Conservation (phyloP, 2,888 invertebrate genomes). For the Thera obeliscata region DNA sequence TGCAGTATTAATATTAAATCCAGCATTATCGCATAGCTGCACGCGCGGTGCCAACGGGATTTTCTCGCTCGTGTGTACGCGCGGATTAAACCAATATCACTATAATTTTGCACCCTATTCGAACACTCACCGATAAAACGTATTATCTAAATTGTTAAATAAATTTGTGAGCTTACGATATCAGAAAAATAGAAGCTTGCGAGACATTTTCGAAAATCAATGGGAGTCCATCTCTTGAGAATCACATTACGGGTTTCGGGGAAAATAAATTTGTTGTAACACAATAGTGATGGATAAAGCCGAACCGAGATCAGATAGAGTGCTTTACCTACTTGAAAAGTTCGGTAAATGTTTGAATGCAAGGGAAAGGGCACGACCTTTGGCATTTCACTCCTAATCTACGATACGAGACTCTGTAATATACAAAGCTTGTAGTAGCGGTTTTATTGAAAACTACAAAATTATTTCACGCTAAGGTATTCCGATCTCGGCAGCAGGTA, state of each 20-base stretch:
- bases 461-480: too few species aligned
- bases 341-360: conserved; percentile 51
- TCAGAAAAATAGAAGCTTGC: not conserved
- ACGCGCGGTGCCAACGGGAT: conserved; percentile 13
- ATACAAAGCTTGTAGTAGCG: conserved; percentile 40
- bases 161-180: conserved; percentile 26
- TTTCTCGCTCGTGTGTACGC: conserved; percentile 12
- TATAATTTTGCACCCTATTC: conserved; percentile 23
- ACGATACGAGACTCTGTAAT: conserved; percentile 34
- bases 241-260: conserved; percentile 29
- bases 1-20: conserved; percentile 16
- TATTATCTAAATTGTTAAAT: conserved; percentile 32
- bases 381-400: conserved; percentile 57
- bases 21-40: conserved; percentile 18
- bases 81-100: conserved; percentile 17
- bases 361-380: conserved; percentile 56
- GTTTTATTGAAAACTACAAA: not conserved
- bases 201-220: conserved; percentile 16
- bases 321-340: conserved; percentile 42
- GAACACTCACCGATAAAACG: conserved; percentile 22
- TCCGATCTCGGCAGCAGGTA: too few species aligned
- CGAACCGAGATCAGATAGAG: conserved; percentile 46
- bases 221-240: conserved; percentile 22
- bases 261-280: conserved; percentile 30
- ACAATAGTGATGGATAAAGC: conserved; percentile 40